Conservation (phyloP, 1,140 invertebrate genomes). For the Drosophila nikananu region DNA sequence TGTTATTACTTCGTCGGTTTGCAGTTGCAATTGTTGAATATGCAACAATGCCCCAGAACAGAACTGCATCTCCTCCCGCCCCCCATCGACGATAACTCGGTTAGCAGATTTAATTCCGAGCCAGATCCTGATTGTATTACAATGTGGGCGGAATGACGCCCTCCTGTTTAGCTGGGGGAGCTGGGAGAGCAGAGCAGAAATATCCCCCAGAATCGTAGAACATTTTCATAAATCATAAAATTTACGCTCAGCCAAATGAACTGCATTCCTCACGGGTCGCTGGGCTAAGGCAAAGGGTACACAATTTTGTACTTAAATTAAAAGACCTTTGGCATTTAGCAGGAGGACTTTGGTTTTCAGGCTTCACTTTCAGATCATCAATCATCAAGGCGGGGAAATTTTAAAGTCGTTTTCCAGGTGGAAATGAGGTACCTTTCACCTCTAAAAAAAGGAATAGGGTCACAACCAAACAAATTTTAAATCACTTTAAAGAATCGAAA, state of each 20-base stretch:
- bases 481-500: not conserved
- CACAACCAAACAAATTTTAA: not conserved
- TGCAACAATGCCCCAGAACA: conserved; percentile 63
- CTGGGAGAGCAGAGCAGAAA: conserved; percentile 11
- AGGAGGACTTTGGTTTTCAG: not conserved
- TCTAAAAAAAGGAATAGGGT: not conserved
- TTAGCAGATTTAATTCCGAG: conserved; percentile 71
- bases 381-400: conserved; percentile 8
- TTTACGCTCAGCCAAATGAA: conserved; percentile 46
- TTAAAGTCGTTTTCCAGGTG: conserved; percentile 8
- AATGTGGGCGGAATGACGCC: conserved; percentile 44
- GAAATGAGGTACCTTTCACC: not conserved
- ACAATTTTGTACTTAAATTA: not conserved
- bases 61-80: not conserved
- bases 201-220: conserved; percentile 27
- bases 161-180: conserved; percentile 25
- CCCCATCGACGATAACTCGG: conserved; percentile 35
- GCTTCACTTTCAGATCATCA: conserved; percentile 2
- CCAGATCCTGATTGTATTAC: conserved; percentile 71
- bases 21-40: conserved; percentile 77
- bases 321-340: conserved; percentile 21
- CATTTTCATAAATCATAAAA: conserved; percentile 68
- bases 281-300: conserved; percentile 5
- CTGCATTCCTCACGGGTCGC: conserved; percentile 10
- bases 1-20: conserved; percentile 80